These are phyloP conservation scores for Oithona nana DNA, from an alignment of 2,888 invertebrate species.

Conservation along the genomic window DNA sequence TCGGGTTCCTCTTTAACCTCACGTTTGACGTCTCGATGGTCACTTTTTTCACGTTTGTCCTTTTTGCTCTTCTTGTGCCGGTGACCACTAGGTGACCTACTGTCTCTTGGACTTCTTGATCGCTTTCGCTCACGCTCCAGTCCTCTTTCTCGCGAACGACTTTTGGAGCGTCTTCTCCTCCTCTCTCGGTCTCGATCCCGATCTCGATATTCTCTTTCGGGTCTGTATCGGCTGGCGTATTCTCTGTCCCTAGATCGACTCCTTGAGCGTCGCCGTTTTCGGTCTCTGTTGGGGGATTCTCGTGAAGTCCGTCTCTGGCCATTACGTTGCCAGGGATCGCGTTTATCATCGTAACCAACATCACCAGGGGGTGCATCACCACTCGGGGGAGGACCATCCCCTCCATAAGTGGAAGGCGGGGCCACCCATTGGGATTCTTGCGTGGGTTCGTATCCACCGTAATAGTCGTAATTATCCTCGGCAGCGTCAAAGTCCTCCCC, in stretches of 20 bases:
- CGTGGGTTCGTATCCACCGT: constrained; percentile 41
- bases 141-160: constrained; percentile 35
- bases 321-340: constrained; percentile 4
- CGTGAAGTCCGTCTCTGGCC: not conserved
- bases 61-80: constrained; percentile 46
- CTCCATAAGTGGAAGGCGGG: constrained; percentile 22
- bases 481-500: constrained; percentile 1
- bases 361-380: constrained; percentile 33
- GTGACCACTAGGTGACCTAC: constrained; percentile 43
- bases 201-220: not conserved
- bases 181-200: not conserved
- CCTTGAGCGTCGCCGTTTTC: not conserved
- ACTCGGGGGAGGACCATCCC: not conserved
- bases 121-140: not conserved
- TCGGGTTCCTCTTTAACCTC: not conserved
- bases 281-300: constrained; percentile 14
- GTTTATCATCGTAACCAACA: not conserved
- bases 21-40: not conserved
- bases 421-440: constrained; percentile 51
- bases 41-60: constrained; percentile 14
- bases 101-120: not conserved
- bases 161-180: not conserved
- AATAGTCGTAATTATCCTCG: not conserved
- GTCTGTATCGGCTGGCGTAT: not conserved
- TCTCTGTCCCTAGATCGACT: not conserved